Evolutionary conservation across 2,888 invertebrate genomes (phyloP).

Genomic region (Gerris lacustris): DNA sequence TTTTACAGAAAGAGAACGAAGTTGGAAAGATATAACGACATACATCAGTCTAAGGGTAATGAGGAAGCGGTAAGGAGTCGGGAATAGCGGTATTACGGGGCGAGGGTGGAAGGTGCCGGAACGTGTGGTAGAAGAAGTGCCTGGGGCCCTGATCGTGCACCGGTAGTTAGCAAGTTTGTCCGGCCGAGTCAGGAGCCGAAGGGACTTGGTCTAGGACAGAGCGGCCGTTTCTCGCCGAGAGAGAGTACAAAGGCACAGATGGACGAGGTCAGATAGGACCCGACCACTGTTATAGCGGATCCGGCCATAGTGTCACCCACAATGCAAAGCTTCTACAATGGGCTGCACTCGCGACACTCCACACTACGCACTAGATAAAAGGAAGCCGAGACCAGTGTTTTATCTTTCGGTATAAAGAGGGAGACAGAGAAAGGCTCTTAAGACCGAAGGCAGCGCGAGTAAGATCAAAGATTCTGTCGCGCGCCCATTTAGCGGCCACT

Average conservation of each 20-base stretch:
- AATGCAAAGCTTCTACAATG: not conserved
- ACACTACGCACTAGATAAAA: not conserved
- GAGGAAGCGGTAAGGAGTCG: not conserved
- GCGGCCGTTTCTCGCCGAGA: not conserved
- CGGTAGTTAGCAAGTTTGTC: not conserved
- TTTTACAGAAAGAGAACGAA: too few species aligned
- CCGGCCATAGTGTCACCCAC: slow-evolving; percentile 3
- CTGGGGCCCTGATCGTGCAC: not conserved
- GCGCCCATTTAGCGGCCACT: not conserved
- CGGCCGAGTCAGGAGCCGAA: not conserved
- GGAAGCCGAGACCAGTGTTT: not conserved
- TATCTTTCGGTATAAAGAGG: not conserved
- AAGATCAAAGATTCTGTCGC: not conserved
- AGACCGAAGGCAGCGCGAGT: not conserved
- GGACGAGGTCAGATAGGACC: not conserved
- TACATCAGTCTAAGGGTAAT: too few species aligned
- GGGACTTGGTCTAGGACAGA: too few species aligned
- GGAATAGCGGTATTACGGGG: not conserved
- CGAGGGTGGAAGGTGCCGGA: not conserved
- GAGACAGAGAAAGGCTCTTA: slow-evolving; percentile 3
- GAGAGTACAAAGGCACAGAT: not conserved
- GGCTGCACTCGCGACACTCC: not conserved
- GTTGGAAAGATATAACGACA: too few species aligned
- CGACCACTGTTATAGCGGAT: not conserved
- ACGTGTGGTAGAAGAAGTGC: not conserved